Evolutionary conservation across 2,113 vertebrate genomes (phyloP).

Genomic region (Acinonyx jubatus): DNA sequence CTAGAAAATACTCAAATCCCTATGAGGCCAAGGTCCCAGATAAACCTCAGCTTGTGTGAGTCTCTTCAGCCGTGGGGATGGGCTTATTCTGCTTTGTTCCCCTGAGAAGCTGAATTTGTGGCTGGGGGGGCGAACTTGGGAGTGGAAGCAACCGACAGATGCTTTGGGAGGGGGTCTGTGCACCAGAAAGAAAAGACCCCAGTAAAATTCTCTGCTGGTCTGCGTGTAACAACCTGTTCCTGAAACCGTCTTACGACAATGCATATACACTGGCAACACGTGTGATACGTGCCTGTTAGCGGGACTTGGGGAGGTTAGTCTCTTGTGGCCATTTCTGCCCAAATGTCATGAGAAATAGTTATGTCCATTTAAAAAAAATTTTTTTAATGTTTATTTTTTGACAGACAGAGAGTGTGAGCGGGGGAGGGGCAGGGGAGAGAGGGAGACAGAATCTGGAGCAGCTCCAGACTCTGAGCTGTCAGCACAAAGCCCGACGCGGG

Average conservation of each 20-base stretch:
- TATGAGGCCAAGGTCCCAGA: accelerated
- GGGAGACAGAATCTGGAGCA: too few relatives aligned
- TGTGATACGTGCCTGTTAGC: accelerated
- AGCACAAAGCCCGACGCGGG: too few relatives aligned
- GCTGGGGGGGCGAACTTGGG: not conserved
- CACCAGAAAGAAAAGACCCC: accelerated
- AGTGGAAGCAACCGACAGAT: not conserved
- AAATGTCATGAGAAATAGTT: not conserved
- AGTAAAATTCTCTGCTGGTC: accelerated
- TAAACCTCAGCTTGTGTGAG: accelerated
- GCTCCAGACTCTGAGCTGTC: too few relatives aligned
- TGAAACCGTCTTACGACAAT: not conserved
- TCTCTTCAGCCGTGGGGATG: accelerated
- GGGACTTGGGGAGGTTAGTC: accelerated
- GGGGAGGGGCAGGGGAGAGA: too few relatives aligned
- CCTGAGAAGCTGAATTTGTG: accelerated
- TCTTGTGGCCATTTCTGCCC: not conserved
- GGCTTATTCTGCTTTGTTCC: not conserved
- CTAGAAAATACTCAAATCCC: accelerated
- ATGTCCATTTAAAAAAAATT: accelerated
- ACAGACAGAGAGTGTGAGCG: too few relatives aligned
- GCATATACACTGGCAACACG: accelerated
- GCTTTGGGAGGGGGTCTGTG: not conserved
- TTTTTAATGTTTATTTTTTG: too few relatives aligned
- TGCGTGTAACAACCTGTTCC: accelerated